Base-by-base conservation (phyloP, 2,113 vertebrate species). In the Nipponia nippon region DNA sequence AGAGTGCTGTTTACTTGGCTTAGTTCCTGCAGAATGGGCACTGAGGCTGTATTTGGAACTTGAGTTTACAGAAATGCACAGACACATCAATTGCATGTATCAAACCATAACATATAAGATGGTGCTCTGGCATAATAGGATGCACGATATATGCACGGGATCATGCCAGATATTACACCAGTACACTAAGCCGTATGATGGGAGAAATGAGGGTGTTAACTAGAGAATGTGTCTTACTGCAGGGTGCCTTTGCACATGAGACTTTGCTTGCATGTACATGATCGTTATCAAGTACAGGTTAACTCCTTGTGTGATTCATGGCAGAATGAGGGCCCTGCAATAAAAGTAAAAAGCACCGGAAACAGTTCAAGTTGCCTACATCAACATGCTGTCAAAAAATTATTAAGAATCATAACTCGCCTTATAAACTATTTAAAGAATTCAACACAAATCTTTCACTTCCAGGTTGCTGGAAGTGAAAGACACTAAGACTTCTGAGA, bases 121-220 rank as follows among this genome's bases (percentile, higher is more conserved):
- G 2, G 25, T 49, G 13, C 50, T 80, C 36, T 65, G 27, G 21
- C n/a, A 36, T 14, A 14, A 34, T 0, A 36, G 10, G 27, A 62
- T 36, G 30, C 23, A 70, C 11, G 38, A 11, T 14, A 36, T 1
- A 21, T 3, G 10, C 18, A 44, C 0, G 0, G 2, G 25, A 14
- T 56, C 5, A 1, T n/a, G 53, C 19, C 34, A 56, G 21, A 21
- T 29, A 13, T 52, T 44, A 58, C 32, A 53, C 19, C 20, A 20
- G 26, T 30, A 40, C 72, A 42, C 50, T 75, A 59, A 25, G 50
- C 29, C 23, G 15, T 2, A 23, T 16, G 38, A 7, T 61, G 26
- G 44, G 26, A 59, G 30, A 83, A 83, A 58, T 5, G 7, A 58
- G 5, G 9, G 2, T 4, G 4, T 36, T 15, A 26, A 13, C 21